These are phyloP conservation scores for Macaria liturata DNA, from an alignment of 2,888 invertebrate species.

Conservation along the genomic window DNA sequence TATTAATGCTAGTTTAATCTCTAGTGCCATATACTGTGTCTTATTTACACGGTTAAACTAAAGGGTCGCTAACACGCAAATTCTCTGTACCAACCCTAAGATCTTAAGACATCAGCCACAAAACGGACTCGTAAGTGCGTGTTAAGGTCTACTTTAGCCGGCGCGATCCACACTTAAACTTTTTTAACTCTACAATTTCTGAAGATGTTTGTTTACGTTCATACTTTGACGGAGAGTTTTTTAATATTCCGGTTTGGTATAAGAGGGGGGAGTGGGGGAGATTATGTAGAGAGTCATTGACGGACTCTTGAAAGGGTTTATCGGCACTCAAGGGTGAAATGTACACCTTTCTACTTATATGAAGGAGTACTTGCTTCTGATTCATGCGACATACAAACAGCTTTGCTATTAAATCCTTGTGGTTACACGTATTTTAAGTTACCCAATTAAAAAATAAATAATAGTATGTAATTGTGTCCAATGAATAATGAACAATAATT, in stretches of 20 bases:
- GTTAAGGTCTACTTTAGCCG: slow-evolving; percentile 49
- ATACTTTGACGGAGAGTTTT: slow-evolving; percentile 28
- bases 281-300: slow-evolving; percentile 12
- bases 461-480: too few species aligned
- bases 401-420: too few species aligned
- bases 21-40: too few species aligned
- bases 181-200: slow-evolving; percentile 43
- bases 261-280: neutral
- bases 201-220: slow-evolving; percentile 37
- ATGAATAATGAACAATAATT: too few species aligned
- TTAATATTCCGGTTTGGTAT: slow-evolving; percentile 27
- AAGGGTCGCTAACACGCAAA: neutral
- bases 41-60: too few species aligned
- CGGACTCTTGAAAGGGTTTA: slow-evolving; percentile 2
- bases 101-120: slow-evolving; percentile 27
- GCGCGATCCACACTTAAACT: slow-evolving; percentile 44
- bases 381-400: too few species aligned
- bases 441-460: too few species aligned
- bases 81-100: slow-evolving; percentile 34
- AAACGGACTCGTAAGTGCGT: slow-evolving; percentile 43
- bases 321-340: neutral
- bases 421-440: too few species aligned
- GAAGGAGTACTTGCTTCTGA: too few species aligned
- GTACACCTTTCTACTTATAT: too few species aligned
- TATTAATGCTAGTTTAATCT: too few species aligned